A percentile compares a stretch with the other conserved stretches of the same genome.
These are phyloP conservation scores for Pogona vitticeps DNA, from an alignment of 2,113 vertebrate species.

Conservation along the genomic window DNA sequence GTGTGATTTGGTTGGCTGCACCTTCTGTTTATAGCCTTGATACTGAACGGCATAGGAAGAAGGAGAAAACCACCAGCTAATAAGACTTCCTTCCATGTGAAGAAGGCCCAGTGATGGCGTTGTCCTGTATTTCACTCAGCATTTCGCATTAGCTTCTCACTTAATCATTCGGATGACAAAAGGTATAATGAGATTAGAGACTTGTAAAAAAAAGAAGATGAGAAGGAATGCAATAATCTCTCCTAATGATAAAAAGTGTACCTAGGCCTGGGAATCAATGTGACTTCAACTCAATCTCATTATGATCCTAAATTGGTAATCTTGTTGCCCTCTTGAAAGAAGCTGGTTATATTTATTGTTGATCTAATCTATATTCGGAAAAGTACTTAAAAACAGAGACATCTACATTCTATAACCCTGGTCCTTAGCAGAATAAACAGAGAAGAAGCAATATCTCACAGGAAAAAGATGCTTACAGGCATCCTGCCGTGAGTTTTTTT, in stretches of 20 bases:
- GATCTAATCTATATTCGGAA: slow-evolving; percentile 46
- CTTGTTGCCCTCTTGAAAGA: slow-evolving; percentile 59
- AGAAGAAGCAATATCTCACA: neutral
- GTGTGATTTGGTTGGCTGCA: slow-evolving; percentile 72
- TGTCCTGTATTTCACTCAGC: slow-evolving; percentile 63
- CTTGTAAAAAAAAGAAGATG: slow-evolving; percentile 42
- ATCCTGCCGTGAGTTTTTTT: neutral
- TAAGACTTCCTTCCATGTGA: slow-evolving; percentile 69
- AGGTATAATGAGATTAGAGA: slow-evolving; percentile 77
- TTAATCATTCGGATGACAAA: slow-evolving; percentile 75
- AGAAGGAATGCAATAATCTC: slow-evolving; percentile 61
- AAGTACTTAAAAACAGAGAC: slow-evolving; percentile 40
- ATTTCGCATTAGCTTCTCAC: slow-evolving; percentile 63
- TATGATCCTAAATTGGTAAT: slow-evolving; percentile 66
- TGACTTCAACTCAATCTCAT: slow-evolving; percentile 68
- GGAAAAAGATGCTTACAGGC: slow-evolving; percentile 10
- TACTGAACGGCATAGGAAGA: slow-evolving; percentile 50
- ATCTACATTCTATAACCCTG: neutral
- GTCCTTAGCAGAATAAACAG: neutral
- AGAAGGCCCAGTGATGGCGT: slow-evolving; percentile 62
- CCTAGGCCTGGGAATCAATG: slow-evolving; percentile 46
- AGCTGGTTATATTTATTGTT: slow-evolving; percentile 38
- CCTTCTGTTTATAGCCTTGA: slow-evolving; percentile 72
- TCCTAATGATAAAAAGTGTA: slow-evolving; percentile 66
- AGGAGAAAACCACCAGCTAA: slow-evolving; percentile 66